Evolutionary conservation across 2,113 vertebrate species (phyloP), one percentile per base, ranked within the genome.

Genomic region (Ivindomyrus marchei): DNA sequence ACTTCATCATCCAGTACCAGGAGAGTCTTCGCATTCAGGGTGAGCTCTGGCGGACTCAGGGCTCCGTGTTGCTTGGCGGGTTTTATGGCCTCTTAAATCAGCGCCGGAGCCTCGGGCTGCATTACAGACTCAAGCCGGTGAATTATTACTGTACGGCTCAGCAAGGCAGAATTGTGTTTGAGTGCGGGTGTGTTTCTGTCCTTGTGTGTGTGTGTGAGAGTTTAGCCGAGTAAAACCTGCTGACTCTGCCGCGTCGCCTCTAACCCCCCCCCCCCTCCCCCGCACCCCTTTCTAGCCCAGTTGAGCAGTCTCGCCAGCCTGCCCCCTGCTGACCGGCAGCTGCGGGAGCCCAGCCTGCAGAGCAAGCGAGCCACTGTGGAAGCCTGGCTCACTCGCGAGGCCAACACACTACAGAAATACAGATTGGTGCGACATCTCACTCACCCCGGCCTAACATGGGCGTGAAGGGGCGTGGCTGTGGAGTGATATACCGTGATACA

Each of bases 1-100:
- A 98, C 77, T 99, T 99, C 92, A 98, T 99, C 94, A 99, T 99
- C 92, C 98, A 99, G 92, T 99, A 99, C 93, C 97, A 98, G 93
- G 98, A 99, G 93, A 98, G 97, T 92, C 95, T 99, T 93, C 94
- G 97, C 88, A 96, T 99, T 85, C 96, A 95, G 92, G 94, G 88
- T 89, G 70, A 89, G 70, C 39, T 50, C 7, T 10, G 21, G 56
- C 9, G 13, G 3, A 4, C 15, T 88, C 27, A 3, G 87, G 39
- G 87, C 52, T 24, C 36, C 17, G 8, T 50, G 21, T 53, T 4
- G 52, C 50, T 46, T 11, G 24, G 42, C 53, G 15, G 53, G 39
- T n/a, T 88, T 88, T 88, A 88, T 74, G 88, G 62, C 27, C 42
- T 24, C 53, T 31, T 88, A 70, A 66, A 88, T 88, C 88, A 74